phyloP scores from a whole-genome alignment of 2,797 vertebrate genomes.

The Luscinia luscinia region DNA sequence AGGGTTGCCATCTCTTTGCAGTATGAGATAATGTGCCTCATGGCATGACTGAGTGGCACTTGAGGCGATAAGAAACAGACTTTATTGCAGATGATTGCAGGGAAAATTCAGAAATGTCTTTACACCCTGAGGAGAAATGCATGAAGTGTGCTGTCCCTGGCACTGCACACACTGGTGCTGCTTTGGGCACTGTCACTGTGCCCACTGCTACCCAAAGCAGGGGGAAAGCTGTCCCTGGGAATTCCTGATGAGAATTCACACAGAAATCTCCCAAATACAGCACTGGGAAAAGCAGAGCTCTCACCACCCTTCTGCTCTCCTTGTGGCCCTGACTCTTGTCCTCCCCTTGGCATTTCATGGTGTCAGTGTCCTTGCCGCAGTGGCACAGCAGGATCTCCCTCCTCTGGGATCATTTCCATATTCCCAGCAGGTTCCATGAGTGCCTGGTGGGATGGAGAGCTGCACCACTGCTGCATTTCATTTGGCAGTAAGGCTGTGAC shows the following conservation, averaged over 20 bases:
- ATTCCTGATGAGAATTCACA: background rate
- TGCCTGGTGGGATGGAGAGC: background rate
- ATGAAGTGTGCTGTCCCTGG: background rate
- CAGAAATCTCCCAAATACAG: background rate
- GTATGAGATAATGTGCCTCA: background rate
- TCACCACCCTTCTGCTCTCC: background rate
- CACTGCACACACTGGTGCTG: background rate
- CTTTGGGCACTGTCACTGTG: background rate
- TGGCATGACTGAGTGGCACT: background rate
- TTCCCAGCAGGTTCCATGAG: background rate
- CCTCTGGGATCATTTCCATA: background rate
- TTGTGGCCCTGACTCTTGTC: background rate
- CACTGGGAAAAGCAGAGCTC: background rate
- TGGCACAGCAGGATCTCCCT: background rate
- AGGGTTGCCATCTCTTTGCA: background rate
- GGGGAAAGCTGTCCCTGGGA: background rate
- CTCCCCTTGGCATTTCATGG: background rate
- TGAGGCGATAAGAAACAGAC: background rate
- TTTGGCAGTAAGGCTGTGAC: background rate
- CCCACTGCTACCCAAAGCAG: background rate
- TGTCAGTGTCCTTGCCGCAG: background rate
- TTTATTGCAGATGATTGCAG: constrained; percentile 26
- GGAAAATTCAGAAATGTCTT: background rate
- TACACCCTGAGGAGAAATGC: background rate
- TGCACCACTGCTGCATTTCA: background rate